Base-by-base conservation (phyloP, 1,140 invertebrate species). In the Kradibia gibbosae region DNA sequence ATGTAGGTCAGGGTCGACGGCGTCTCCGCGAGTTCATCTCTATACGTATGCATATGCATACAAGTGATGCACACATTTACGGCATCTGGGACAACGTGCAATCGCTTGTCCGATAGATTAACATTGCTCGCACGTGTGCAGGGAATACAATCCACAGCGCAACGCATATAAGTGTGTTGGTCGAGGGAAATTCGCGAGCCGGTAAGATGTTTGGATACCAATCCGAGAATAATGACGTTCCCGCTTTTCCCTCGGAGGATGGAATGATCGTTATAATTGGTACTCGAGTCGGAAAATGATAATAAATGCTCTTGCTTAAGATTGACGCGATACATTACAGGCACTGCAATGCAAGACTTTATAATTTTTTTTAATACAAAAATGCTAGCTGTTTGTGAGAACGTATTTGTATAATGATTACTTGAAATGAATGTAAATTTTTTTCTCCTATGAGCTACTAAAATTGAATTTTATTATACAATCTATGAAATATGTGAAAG, bases 1-100 rank as follows among this genome's bases (percentile, higher is more conserved):
- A 89, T 87, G 82, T 90, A 76, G 89, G 89, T 89, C 89, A 90
- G 88, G 89, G 89, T 90, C 89, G 88, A 87, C 87, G 87, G 86
- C 88, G 86, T 84, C 85, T 85, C 87, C 87, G n/a, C 17, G 39
- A 48, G n/a, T 71, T 71, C 42, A 48, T 71, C 70, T 83, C 83
- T 80, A 28, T 84, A 86, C 82, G 74, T 84, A 82, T 84, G 80
- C 83, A 80, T 80, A 86, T 77, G 67, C 81, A 60, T 57, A 45
- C 28, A 55, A 28, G 72, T 74, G 50, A 8, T 20, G 28, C 45
- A 70, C 22, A 22, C 25, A 4, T 0, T n/a, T 17, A 39, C 5
- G 73, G 42, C 70, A 81, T 81, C 80, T 81, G 45, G 80, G 80
- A 81, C 73, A 57, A 5, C 57, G 80, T n/a, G 60, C 65, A 81